These are phyloP conservation scores for Catotricha subobsoleta DNA, from an alignment of 2,888 invertebrate genomes.

Conservation along the genomic window DNA sequence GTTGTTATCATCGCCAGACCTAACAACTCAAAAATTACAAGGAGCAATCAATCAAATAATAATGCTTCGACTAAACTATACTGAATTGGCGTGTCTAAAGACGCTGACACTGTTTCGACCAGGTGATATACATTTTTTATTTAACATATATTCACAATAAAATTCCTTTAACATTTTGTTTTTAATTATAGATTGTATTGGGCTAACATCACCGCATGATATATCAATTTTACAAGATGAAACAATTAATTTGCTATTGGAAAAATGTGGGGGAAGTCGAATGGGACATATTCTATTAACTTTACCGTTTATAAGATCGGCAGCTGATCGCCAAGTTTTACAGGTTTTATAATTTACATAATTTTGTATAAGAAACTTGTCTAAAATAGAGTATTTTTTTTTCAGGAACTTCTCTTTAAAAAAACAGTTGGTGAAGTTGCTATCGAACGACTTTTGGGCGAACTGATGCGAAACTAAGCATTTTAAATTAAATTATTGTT, in stretches of 20 bases:
- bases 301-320: constrained; percentile 41
- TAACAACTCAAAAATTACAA: constrained; percentile 31
- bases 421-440: constrained; percentile 57
- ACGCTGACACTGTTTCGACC: constrained; percentile 64
- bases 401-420: constrained; percentile 55
- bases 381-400: constrained; percentile 4
- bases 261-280: constrained; percentile 41
- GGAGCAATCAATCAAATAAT: constrained; percentile 47
- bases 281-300: constrained; percentile 58
- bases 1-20: background rate
- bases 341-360: constrained; percentile 7
- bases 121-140: constrained; percentile 33
- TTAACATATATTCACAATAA: background rate
- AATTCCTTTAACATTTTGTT: constrained; percentile 7
- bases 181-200: constrained; percentile 36
- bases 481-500: too few species aligned
- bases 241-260: constrained; percentile 56
- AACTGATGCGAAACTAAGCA: constrained; percentile 9
- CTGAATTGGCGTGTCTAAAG: constrained; percentile 73
- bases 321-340: constrained; percentile 12
- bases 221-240: constrained; percentile 61
- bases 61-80: constrained; percentile 52
- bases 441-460: constrained; percentile 32
- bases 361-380: background rate
- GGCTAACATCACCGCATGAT: constrained; percentile 39